Percentiles rank a stretch among this genome's conserved stretches.
Conservation (phyloP, 2,888 invertebrate genomes). For the Empis livida region DNA sequence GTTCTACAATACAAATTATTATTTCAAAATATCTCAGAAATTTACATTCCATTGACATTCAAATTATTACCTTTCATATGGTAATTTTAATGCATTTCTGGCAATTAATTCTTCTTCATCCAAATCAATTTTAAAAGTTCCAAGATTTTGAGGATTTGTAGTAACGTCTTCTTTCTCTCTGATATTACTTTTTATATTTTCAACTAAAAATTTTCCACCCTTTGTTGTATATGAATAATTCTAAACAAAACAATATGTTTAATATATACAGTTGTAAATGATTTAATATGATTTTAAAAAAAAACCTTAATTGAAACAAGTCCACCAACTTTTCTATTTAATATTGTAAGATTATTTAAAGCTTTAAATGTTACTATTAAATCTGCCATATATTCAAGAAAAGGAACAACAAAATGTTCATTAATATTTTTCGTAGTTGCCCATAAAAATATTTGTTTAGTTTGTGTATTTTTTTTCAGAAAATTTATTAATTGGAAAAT, state of each 20-base stretch:
- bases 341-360: conserved; percentile 19
- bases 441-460: conserved; percentile 30
- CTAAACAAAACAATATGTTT: conserved; percentile 7
- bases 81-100: conserved; percentile 32
- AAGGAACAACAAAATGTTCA: conserved; percentile 24
- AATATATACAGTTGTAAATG: neutral
- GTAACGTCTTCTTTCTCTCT: conserved; percentile 5
- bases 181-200: conserved; percentile 9
- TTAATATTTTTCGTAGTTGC: conserved; percentile 21
- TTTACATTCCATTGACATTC: neutral
- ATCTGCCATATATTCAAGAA: conserved; percentile 30
- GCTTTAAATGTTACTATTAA: conserved; percentile 24
- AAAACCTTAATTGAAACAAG: conserved; percentile 21
- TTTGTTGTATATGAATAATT: conserved; percentile 22
- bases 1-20: too few relatives aligned
- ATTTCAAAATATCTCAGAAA: too few relatives aligned
- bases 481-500: conserved; percentile 18
- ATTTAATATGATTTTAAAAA: neutral
- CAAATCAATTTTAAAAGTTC: conserved; percentile 34
- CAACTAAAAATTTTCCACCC: conserved; percentile 23
- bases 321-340: conserved; percentile 27
- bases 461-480: conserved; percentile 20
- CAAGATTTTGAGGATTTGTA: conserved; percentile 11
- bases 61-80: conserved; percentile 29
- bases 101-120: conserved; percentile 33